Base-by-base conservation (phyloP, 2,888 invertebrate species). In the Conus canariensis region DNA sequence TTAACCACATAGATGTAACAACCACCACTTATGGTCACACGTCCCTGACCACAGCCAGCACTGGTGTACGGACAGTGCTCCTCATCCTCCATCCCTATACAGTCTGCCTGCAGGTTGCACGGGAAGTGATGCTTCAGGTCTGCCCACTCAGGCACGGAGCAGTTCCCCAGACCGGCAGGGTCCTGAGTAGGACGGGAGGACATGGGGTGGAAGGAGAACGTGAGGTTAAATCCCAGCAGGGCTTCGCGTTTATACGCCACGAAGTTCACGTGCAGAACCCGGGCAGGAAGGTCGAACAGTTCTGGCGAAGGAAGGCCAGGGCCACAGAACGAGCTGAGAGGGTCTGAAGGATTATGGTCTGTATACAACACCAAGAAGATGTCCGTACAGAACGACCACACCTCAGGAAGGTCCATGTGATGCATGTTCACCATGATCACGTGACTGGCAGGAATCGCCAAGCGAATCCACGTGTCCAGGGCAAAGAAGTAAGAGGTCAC, bases 351-450 rank as follows among this genome's bases (percentile, higher is more conserved):
- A n/a, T 8, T 74, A 10, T 14, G n/a, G 10, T 74, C n/a, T 22
- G 9, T 25, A 10, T 1, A n/a, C 74, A 74, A 5, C n/a, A 10
- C n/a, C 67, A 67, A 22, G 45, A 10, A 64, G n/a, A 10, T 74
- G 74, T 6, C 3, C 74, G 8, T n/a, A n/a, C 74, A 74, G 10
- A n/a, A 25, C 8, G 6, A 0, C 9, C n/a, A n/a, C 8, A 9
- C 6, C 25, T n/a, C 7, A 9, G 25, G 25, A n/a, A 74, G 7
- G 25, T 74, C n/a, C n/a, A 74, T n/a, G 74, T 25, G 74, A 2
- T 25, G 74, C 74, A 74, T 22, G n/a, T n/a, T 74, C n/a, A 74
- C 74, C 74, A 74, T 22, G n/a, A n/a, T 74, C n/a, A 74, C 74
- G 74, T 74, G 74, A 8, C 74, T 8, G 5, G 22, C 8, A 10